Conservation (phyloP, 92 coral and sea anemone species). For the Palythoa heliodiscus region DNA sequence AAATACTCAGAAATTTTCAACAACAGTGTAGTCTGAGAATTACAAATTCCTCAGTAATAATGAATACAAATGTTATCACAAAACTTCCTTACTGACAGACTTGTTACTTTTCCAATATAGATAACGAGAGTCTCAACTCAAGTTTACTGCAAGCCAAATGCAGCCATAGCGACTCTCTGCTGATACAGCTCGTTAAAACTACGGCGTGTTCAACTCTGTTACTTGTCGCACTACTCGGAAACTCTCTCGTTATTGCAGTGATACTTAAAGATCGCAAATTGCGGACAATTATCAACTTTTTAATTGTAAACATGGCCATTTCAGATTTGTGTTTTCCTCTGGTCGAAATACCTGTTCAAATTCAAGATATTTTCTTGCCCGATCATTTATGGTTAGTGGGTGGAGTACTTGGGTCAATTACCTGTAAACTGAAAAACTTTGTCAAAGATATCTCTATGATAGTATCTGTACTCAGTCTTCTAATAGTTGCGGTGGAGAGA, state of each 20-base stretch:
- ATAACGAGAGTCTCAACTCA: too few relatives aligned
- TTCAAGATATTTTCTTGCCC: not conserved
- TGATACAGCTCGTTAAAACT: not conserved
- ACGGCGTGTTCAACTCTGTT: not conserved
- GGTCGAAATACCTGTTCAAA: not conserved
- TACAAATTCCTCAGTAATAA: too few relatives aligned
- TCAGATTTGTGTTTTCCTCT: not conserved
- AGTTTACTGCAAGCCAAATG: too few relatives aligned
- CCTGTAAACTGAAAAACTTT: not conserved
- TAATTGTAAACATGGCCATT: not conserved
- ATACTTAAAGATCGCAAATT: not conserved
- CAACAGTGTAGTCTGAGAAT: too few relatives aligned
- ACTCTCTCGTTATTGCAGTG: not conserved
- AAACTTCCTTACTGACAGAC: too few relatives aligned
- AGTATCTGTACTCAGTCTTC: not conserved
- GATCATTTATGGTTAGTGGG: not conserved
- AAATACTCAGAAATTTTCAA: too few relatives aligned
- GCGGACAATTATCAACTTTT: conserved; percentile 8
- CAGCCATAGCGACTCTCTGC: too few relatives aligned
- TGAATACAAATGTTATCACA: too few relatives aligned
- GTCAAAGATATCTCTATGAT: not conserved
- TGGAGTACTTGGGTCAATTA: not conserved
- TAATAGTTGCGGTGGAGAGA: conserved; percentile 1
- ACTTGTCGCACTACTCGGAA: not conserved
- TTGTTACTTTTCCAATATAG: too few relatives aligned